These are phyloP conservation scores for Acanthococcus lagerstroemiae DNA, from an alignment of 2,888 invertebrate genomes.

Conservation along the genomic window DNA sequence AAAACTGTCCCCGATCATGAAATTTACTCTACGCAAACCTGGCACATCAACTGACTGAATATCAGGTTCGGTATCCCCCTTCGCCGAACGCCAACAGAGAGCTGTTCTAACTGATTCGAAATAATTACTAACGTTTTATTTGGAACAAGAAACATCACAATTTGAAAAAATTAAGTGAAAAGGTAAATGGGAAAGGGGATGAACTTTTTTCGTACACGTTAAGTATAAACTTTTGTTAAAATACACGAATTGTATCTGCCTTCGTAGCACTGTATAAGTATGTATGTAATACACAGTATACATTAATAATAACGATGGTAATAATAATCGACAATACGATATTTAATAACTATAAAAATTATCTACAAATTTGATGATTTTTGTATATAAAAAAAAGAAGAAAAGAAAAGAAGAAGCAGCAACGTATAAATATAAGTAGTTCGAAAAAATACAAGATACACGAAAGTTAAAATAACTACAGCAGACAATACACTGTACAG, in stretches of 20 bases:
- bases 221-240: background rate
- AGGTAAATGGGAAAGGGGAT: constrained; percentile 24
- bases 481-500: constrained; percentile 14
- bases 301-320: background rate
- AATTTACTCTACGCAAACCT: too few species aligned
- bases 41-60: too few species aligned
- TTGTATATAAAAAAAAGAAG: background rate
- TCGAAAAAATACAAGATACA: constrained; percentile 5
- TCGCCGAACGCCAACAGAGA: too few species aligned
- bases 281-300: too few species aligned
- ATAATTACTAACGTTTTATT: constrained; percentile 22
- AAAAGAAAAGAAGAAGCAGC: constrained; percentile 7
- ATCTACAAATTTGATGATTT: constrained; percentile 7
- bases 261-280: too few species aligned
- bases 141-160: constrained; percentile 23
- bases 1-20: too few species aligned
- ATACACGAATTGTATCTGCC: background rate
- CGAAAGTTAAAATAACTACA: constrained; percentile 6
- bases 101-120: too few species aligned
- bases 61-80: too few species aligned
- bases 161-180: constrained; percentile 21
- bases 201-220: background rate
- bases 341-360: background rate
- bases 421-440: constrained; percentile 5
- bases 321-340: constrained; percentile 4